These are phyloP conservation scores for Antidorcas marsupialis DNA, from an alignment of 2,113 vertebrate genomes.

Conservation along the genomic window DNA sequence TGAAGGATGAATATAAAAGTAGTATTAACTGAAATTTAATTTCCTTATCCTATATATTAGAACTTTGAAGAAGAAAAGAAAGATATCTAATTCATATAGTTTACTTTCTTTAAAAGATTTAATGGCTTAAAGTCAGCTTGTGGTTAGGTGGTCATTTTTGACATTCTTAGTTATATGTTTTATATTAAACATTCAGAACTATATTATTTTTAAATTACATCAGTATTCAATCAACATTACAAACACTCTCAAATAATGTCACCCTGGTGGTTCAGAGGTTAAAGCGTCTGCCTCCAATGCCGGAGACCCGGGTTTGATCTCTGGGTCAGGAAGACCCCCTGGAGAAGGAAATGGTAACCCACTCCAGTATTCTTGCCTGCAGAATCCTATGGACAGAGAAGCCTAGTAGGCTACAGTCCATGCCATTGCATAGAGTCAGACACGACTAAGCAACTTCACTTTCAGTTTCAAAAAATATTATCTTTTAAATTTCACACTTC, in stretches of 20 bases:
- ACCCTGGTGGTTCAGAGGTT: too few species aligned
- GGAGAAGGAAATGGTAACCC: too few species aligned
- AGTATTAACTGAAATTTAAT: constrained; percentile 19
- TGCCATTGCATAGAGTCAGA: too few species aligned
- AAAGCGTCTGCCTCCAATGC: too few species aligned
- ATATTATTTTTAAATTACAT: neutral
- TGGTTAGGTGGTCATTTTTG: neutral
- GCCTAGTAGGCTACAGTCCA: too few species aligned
- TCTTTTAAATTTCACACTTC: neutral
- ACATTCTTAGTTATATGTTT: neutral
- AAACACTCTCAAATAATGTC: neutral
- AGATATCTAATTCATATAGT: neutral
- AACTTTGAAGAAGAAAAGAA: neutral
- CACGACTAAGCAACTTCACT: too few species aligned
- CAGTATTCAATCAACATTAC: neutral
- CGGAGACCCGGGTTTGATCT: fast-evolving
- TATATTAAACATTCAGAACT: neutral
- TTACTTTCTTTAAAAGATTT: neutral
- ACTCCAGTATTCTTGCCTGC: too few species aligned
- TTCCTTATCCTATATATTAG: neutral
- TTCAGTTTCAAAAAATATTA: neutral
- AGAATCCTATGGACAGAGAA: too few species aligned
- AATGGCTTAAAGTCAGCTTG: neutral
- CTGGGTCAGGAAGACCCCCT: too few species aligned
- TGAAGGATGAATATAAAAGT: neutral